phyloP scores from a whole-genome alignment of 2,888 invertebrate species.

The Pterobdella sp. region DNA sequence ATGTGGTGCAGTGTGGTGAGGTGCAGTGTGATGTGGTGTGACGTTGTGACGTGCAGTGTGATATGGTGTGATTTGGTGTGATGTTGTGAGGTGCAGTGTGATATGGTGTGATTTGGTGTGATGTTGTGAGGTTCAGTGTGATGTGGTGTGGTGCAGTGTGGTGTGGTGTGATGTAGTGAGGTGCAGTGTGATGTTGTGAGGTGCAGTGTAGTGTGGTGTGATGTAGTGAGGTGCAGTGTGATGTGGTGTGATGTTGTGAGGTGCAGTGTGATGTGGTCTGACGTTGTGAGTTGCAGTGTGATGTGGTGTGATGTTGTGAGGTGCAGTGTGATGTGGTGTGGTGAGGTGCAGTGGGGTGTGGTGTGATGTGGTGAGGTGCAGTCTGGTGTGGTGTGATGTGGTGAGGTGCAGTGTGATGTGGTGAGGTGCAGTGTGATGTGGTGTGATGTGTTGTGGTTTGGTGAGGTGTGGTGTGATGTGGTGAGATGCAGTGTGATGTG shows the following conservation, averaged over 20 bases:
- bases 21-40: background rate
- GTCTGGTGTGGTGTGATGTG: background rate
- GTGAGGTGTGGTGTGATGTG: background rate
- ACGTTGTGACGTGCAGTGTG: constrained; percentile 57
- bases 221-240: too few species aligned
- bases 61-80: background rate
- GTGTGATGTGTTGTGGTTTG: constrained; percentile 57
- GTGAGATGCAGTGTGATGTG: too few species aligned
- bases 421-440: background rate
- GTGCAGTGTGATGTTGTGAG: constrained; percentile 61
- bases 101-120: background rate
- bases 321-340: constrained; percentile 56
- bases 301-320: constrained; percentile 51
- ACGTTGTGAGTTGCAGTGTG: too few species aligned
- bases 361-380: constrained; percentile 56
- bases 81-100: constrained; percentile 58
- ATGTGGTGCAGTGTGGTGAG: constrained; percentile 52
- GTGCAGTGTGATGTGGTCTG: background rate
- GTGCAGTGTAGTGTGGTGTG: background rate
- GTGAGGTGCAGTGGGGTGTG: background rate
- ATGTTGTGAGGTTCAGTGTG: constrained; percentile 93
- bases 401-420: constrained; percentile 55
- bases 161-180: background rate
- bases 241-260: constrained; percentile 51
- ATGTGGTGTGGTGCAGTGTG: constrained; percentile 52